phyloP scores from a whole-genome alignment of 2,888 invertebrate species.

The Drosophila aldrichi region DNA sequence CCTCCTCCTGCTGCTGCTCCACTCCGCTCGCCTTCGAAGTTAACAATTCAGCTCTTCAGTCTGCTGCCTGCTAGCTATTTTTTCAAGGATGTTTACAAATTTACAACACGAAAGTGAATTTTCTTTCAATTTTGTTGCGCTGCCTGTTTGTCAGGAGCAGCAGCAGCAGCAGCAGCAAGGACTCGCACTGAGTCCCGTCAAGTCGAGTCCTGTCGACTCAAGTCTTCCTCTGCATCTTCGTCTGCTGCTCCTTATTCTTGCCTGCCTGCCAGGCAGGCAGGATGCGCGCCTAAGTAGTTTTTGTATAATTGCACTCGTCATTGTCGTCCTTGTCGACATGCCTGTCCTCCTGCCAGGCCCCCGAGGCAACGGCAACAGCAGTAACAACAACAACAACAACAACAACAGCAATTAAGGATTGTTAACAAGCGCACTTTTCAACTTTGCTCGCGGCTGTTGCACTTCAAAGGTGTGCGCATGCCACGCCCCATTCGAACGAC shows the following conservation, averaged over 20 bases:
- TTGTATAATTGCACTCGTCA: slow-evolving; percentile 81
- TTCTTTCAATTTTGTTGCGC: slow-evolving; percentile 77
- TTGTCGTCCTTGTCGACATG: slow-evolving; percentile 77
- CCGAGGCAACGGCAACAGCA: slow-evolving; percentile 20
- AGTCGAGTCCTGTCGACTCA: slow-evolving; percentile 33
- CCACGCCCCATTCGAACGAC: slow-evolving; percentile 42
- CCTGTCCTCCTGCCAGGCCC: slow-evolving; percentile 35
- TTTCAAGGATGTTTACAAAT: slow-evolving; percentile 81
- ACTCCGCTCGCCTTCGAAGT: slow-evolving; percentile 51
- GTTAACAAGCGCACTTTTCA: slow-evolving; percentile 82
- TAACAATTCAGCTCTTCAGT: slow-evolving; percentile 51
- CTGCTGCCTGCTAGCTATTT: slow-evolving; percentile 69
- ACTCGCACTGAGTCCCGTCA: slow-evolving; percentile 34
- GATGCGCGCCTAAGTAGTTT: slow-evolving; percentile 80
- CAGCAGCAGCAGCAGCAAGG: slow-evolving; percentile 26
- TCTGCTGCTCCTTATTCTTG: slow-evolving; percentile 10
- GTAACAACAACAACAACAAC: slow-evolving; percentile 32
- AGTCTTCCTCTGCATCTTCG: slow-evolving; percentile 27
- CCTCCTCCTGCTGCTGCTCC: background rate
- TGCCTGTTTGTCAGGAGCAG: slow-evolving; percentile 51
- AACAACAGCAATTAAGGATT: slow-evolving; percentile 77
- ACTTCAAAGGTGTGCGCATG: slow-evolving; percentile 73
- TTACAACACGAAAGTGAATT: slow-evolving; percentile 82
- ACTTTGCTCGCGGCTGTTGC: slow-evolving; percentile 76
- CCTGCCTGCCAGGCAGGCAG: slow-evolving; percentile 57